Evolutionary conservation across 2,888 invertebrate species (phyloP).

Genomic region (Lycaena phlaeas): DNA sequence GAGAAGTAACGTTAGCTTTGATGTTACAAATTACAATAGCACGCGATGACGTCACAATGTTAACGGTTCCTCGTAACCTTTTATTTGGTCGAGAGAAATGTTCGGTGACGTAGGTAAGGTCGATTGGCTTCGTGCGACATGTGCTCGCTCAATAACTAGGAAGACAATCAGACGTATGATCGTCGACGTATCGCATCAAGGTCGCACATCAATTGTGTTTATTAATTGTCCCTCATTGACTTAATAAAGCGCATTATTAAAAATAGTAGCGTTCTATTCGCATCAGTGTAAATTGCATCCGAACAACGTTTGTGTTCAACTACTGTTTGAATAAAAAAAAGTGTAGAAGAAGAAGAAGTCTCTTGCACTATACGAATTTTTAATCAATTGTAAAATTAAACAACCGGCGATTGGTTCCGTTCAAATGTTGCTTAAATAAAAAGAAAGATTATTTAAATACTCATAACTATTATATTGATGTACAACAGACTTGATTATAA

Average conservation of each 20-base stretch:
- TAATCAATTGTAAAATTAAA: no score
- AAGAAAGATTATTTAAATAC: no score
- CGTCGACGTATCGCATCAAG: constrained; percentile 36
- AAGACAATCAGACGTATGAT: constrained; percentile 32
- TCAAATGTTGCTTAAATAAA: no score
- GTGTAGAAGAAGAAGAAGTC: no score
- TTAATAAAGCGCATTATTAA: constrained; percentile 27
- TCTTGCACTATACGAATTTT: no score
- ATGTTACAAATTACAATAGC: constrained; percentile 5
- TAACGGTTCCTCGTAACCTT: neutral
- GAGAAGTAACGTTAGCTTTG: neutral
- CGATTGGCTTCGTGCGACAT: neutral
- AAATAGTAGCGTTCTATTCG: constrained; percentile 26
- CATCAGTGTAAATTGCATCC: neutral
- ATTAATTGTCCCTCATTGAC: constrained; percentile 39
- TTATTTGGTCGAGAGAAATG: neutral
- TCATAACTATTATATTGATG: neutral
- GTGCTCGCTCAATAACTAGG: constrained; percentile 19
- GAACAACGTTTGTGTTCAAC: neutral
- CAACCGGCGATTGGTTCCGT: no score
- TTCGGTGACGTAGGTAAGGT: neutral
- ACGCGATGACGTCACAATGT: neutral
- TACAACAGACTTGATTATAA: no score
- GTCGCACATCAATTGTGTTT: constrained; percentile 39
- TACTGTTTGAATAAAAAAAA: no score